These are phyloP conservation scores for Pantelozetes paolii DNA, from an alignment of 2,888 invertebrate species.

Conservation along the genomic window DNA sequence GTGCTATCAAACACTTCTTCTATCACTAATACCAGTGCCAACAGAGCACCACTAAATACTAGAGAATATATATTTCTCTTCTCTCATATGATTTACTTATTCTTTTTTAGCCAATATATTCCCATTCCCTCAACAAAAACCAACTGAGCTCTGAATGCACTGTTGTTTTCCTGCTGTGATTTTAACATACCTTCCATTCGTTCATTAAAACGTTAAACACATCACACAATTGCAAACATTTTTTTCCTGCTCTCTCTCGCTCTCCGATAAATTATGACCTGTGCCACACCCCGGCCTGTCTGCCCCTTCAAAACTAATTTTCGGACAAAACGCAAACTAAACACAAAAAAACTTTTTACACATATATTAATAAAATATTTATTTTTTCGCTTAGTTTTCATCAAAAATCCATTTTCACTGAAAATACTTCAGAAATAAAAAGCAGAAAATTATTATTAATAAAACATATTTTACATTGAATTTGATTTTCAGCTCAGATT, in stretches of 20 bases:
- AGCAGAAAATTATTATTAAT: too few relatives aligned
- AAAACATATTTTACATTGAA: too few relatives aligned
- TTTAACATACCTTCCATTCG: not conserved
- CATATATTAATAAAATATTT: constrained; percentile 19
- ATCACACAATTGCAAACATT: constrained; percentile 4
- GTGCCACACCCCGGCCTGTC: constrained; percentile 23
- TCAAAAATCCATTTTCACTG: constrained; percentile 19
- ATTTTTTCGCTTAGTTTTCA: constrained; percentile 9
- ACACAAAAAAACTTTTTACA: not conserved
- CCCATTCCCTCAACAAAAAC: not conserved
- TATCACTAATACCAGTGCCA: constrained; percentile 15
- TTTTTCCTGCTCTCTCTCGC: not conserved
- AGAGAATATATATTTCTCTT: not conserved
- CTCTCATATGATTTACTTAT: constrained; percentile 20
- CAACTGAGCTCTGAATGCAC: not conserved
- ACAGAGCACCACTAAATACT: not conserved
- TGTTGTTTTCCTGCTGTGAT: constrained; percentile 25
- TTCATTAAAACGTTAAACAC: not conserved
- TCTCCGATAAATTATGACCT: constrained; percentile 16
- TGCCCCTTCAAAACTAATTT: constrained; percentile 4
- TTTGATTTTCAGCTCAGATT: too few relatives aligned
- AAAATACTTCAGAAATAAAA: not conserved
- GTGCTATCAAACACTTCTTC: not conserved
- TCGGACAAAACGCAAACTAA: constrained; percentile 22
- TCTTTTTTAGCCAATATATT: not conserved